phyloP scores from a whole-genome alignment of 2,797 vertebrate species.

The Phrynocephalus vlangalii region DNA sequence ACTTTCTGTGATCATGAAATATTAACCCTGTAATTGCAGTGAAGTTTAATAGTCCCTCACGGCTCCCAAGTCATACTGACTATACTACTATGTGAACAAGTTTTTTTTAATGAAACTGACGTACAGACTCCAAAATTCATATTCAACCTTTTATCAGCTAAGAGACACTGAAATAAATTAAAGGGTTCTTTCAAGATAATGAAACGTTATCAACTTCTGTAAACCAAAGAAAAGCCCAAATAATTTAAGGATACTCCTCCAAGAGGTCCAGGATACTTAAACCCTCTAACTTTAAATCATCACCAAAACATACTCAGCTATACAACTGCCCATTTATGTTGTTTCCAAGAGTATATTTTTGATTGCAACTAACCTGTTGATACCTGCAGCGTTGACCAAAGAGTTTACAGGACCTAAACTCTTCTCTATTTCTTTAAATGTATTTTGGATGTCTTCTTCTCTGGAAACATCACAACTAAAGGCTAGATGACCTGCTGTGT shows the following conservation, averaged over 20 bases:
- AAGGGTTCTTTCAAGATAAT: not conserved
- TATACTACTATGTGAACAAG: not conserved
- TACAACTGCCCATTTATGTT: not conserved
- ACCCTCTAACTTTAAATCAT: not conserved
- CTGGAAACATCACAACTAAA: constrained; percentile 89
- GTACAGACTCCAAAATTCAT: not conserved
- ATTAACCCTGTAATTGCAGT: not conserved
- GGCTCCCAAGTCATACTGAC: not conserved
- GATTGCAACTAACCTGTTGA: constrained; percentile 86
- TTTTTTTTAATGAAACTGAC: not conserved
- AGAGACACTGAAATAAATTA: constrained; percentile 6
- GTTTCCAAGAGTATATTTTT: not conserved
- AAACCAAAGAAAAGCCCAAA: not conserved
- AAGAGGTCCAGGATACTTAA: not conserved
- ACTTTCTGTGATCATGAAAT: not conserved
- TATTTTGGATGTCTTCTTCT: constrained; percentile 85
- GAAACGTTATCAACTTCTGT: not conserved
- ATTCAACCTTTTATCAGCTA: not conserved
- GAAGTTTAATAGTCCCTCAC: not conserved
- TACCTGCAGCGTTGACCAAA: constrained; percentile 92
- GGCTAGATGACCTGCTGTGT: constrained; percentile 84
- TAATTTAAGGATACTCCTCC: not conserved
- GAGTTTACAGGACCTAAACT: constrained; percentile 85
- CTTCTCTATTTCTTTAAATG: constrained; percentile 86
- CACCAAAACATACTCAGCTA: constrained; percentile 12